Evolutionary conservation across 2,797 vertebrate genomes (phyloP), one percentile per base, ranked within the genome.

Genomic region (Chaetophractus vellerosus): DNA sequence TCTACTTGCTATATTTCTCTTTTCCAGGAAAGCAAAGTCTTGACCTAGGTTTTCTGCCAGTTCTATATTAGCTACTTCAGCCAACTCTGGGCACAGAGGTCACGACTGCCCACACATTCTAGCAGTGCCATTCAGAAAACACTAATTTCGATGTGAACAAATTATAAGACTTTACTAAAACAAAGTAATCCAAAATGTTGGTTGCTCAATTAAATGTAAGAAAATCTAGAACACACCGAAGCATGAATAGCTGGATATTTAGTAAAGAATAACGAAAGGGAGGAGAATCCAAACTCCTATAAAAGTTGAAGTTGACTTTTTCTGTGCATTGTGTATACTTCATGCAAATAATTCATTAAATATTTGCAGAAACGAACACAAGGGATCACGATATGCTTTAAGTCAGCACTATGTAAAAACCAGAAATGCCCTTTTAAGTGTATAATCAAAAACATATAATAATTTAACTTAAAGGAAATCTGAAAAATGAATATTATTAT

Each of bases 21-120:
- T 57, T 64, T 75, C 64, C 28, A 66, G 68, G 63, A 88, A 85
- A 76, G 85, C 33, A 57, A 57, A 69, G 38, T 11, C 88, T 38
- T 69, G 59, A 75, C 59, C 68, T 61, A n/a, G 59, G 85, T 78
- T 90, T 80, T 86, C 88, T 90, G 61, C 91, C 45, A 33, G 23
- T 59, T 80, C 45, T 24, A 21, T 8, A 36, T 64, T 12, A 71
- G 72, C 59, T 19, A 26, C 45, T 89, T 41, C 33, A 28, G 36
- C 28, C 48, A 81, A 90, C 63, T 55, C 38, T 63, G 6, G 50
- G 36, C 64, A 71, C n/a, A 50, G 36, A 23, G 33, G 68, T 55
- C 75, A 61, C 41, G 83, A 50, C 1, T 45, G 38, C 36, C 24
- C 31, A 23, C 50, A 38, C 0, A 0, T 31, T 61, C 63, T 0